Base-by-base conservation (phyloP, 2,113 vertebrate species). In the Urocynchramus pylzowi region DNA sequence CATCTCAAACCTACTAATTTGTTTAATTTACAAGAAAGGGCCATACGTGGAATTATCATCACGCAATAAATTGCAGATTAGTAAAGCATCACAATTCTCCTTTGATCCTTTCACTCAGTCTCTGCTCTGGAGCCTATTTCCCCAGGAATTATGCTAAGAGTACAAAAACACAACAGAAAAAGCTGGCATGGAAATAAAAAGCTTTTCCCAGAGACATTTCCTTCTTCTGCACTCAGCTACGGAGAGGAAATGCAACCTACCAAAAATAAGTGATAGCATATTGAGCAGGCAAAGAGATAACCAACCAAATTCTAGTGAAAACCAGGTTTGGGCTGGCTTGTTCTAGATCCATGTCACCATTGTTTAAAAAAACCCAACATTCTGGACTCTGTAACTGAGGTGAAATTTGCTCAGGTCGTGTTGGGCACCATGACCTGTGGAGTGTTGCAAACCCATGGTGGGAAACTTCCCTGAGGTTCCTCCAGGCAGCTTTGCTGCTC, bases 91-190 rank as follows among this genome's bases (percentile, higher is more conserved):
- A 49, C 22, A 41, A 26, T 78, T 84, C 31, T 75, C 37, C 35
- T 93, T 82, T 94, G 57, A 84, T 69, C 30, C 47, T 80, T 79
- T 81, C 42, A 42, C 19, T 80, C 35, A 42, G 78, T 61, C 31
- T 60, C 54, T 80, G 31, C 59, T 84, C 33, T 50, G 68, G 12
- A 87, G 33, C 35, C 37, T 53, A 0, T 50, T 77, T 63, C 52
- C 44, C 27, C 68, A 60, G 27, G 28, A 90, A 31, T 83, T 63
- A 31, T 27, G 49, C 27, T 83, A 53, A 39, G 22, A 83, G 17
- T n/a, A 69, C 50, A 67, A 88, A 85, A 77, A 61, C 52, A 57
- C 14, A 91, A 57, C 10, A 67, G 54, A 85, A 57, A 28, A 75
- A 27, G 11, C 16, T 69, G 35, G 14, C 6, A 24, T n/a, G 39